Percentiles rank a stretch among this genome's conserved stretches.
phyloP scores from a whole-genome alignment of 2,113 vertebrate genomes.

The Rhabdomys dilectus region DNA sequence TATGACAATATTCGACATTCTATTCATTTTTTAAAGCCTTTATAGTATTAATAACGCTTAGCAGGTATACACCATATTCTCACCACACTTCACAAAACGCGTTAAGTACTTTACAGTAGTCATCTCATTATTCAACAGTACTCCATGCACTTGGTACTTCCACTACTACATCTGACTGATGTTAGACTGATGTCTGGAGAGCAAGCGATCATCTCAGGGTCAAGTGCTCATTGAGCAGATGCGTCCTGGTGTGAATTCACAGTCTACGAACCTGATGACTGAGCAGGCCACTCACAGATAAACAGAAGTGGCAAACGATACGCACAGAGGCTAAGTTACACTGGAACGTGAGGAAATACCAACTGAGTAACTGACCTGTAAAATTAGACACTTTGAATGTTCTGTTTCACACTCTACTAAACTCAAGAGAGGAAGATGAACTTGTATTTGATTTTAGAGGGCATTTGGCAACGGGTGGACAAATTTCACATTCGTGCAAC shows the following conservation, averaged over 20 bases:
- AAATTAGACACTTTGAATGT: background rate
- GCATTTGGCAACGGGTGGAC: slow-evolving; percentile 12
- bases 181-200: background rate
- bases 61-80: background rate
- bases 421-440: background rate
- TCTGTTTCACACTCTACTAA: background rate
- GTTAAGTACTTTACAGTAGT: background rate
- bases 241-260: background rate
- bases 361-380: background rate
- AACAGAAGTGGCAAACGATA: background rate
- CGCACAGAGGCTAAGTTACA: background rate
- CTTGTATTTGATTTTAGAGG: background rate
- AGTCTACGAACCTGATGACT: background rate
- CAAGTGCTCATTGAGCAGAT: background rate
- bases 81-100: background rate
- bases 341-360: background rate
- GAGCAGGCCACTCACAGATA: background rate
- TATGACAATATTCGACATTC: background rate
- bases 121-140: background rate
- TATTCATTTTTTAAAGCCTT: background rate
- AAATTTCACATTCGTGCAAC: background rate
- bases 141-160: background rate
- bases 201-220: background rate
- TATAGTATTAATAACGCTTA: background rate
- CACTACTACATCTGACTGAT: background rate